A percentile compares a stretch with the other conserved stretches of the same genome.
These are phyloP conservation scores for Malacoraja senta DNA, from an alignment of 2,797 vertebrate species.

Conservation along the genomic window DNA sequence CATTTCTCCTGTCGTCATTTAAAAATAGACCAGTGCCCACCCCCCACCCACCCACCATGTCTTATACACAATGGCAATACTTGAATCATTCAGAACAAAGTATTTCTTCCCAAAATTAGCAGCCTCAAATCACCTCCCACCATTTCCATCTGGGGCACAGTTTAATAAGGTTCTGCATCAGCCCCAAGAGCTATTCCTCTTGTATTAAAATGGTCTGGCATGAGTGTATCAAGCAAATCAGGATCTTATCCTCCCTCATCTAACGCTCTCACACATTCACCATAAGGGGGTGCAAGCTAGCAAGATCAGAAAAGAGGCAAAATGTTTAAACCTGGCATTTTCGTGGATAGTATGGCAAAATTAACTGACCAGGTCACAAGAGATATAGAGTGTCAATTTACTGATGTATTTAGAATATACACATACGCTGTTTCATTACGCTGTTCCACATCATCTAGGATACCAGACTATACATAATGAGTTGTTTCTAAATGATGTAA, in stretches of 20 bases:
- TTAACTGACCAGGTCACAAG: neutral
- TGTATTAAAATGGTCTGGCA: neutral
- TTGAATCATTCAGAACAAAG: neutral
- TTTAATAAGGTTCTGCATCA: too few species aligned
- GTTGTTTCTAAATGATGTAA: neutral
- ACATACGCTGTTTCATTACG: neutral
- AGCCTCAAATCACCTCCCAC: neutral
- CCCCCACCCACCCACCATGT: too few species aligned
- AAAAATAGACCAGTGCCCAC: too few species aligned
- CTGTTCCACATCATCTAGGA: neutral
- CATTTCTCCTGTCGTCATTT: too few species aligned
- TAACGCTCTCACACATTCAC: neutral
- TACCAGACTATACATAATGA: neutral
- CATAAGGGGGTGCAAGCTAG: too few species aligned
- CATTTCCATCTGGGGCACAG: too few species aligned
- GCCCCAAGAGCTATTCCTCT: neutral
- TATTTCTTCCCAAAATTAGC: neutral
- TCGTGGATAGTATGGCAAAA: neutral
- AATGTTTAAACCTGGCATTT: neutral
- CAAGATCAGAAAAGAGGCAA: neutral
- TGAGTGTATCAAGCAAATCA: neutral
- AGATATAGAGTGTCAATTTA: neutral
- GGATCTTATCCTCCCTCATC: constrained; percentile 6
- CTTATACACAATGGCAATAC: too few species aligned
- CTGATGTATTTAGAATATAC: neutral